Conservation (phyloP, 2,113 vertebrate genomes). For the Sula dactylatra region DNA sequence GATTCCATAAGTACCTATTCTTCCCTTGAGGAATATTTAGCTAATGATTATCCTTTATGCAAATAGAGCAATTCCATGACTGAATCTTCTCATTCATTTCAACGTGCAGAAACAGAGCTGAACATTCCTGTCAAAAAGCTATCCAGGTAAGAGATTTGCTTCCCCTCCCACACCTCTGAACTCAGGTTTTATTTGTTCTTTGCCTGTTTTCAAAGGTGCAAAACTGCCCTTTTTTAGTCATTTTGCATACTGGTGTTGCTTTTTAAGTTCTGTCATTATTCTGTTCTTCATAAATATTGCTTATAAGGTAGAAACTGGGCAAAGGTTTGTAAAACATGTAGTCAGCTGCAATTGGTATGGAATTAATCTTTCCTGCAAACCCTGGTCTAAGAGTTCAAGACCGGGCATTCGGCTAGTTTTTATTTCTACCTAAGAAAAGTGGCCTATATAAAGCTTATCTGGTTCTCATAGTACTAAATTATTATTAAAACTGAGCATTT, state of each 20-base stretch:
- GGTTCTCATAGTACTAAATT: not conserved
- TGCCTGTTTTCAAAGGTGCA: not conserved
- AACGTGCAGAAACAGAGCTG: not conserved
- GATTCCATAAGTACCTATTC: not conserved
- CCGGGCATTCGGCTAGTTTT: not conserved
- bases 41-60: conserved; percentile 35
- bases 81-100: conserved; percentile 31
- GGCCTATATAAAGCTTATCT: not conserved
- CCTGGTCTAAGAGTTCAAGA: not conserved
- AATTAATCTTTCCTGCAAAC: not conserved
- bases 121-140: not conserved
- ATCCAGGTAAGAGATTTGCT: conserved; percentile 35
- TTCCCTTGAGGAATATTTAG: not conserved
- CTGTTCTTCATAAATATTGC: not conserved
- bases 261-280: not conserved
- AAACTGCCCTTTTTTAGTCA: not conserved
- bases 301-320: not conserved
- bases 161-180: not conserved
- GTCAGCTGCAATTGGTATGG: not conserved
- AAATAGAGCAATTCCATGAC: conserved; percentile 1
- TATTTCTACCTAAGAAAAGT: not conserved
- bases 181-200: not conserved
- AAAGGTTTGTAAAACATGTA: not conserved
- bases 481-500: not conserved
- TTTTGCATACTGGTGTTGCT: not conserved